Percentiles rank a stretch among this genome's conserved stretches.
These are phyloP conservation scores for Lordiphosa mommai DNA, from an alignment of 1,140 invertebrate genomes.

Conservation along the genomic window DNA sequence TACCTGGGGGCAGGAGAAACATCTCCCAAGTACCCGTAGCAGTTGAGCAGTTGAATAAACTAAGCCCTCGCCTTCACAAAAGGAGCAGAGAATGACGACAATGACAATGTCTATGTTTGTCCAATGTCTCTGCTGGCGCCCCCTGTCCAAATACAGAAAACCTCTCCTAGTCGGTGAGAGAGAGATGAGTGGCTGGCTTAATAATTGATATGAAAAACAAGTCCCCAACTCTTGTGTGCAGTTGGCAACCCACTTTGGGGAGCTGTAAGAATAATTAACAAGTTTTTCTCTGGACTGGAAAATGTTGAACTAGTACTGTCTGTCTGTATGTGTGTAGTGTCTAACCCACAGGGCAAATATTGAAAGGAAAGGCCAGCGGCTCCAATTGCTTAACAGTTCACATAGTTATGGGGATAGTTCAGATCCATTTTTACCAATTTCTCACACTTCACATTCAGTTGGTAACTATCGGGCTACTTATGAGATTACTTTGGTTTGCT, in stretches of 20 bases:
- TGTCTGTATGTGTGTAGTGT: slow-evolving; percentile 2
- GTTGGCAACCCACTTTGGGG: slow-evolving; percentile 19
- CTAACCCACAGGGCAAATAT: slow-evolving; percentile 59
- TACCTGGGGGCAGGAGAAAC: background rate
- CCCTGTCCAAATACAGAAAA: slow-evolving; percentile 20
- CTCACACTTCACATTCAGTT: slow-evolving; percentile 20
- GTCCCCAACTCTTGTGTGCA: slow-evolving; percentile 42
- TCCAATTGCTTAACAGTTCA: slow-evolving; percentile 47
- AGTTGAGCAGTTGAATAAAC: slow-evolving; percentile 72
- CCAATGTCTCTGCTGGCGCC: slow-evolving; percentile 36
- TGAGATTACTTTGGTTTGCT: slow-evolving; percentile 34
- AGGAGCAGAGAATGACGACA: slow-evolving; percentile 44
- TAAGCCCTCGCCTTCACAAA: slow-evolving; percentile 45
- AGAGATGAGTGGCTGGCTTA: slow-evolving; percentile 42
- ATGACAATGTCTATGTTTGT: slow-evolving; percentile 66
- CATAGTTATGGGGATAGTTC: slow-evolving; percentile 24
- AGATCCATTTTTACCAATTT: slow-evolving; percentile 23
- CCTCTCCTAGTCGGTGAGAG: slow-evolving; percentile 2
- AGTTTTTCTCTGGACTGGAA: slow-evolving; percentile 54
- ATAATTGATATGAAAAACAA: slow-evolving; percentile 77
- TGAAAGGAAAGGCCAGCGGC: slow-evolving; percentile 27
- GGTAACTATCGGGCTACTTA: slow-evolving; percentile 52
- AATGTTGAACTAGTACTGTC: slow-evolving; percentile 32
- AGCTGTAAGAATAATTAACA: slow-evolving; percentile 68
- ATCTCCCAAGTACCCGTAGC: slow-evolving; percentile 31